Evolutionary conservation across 2,113 vertebrate genomes (phyloP).

Genomic region (Prolemur simus): DNA sequence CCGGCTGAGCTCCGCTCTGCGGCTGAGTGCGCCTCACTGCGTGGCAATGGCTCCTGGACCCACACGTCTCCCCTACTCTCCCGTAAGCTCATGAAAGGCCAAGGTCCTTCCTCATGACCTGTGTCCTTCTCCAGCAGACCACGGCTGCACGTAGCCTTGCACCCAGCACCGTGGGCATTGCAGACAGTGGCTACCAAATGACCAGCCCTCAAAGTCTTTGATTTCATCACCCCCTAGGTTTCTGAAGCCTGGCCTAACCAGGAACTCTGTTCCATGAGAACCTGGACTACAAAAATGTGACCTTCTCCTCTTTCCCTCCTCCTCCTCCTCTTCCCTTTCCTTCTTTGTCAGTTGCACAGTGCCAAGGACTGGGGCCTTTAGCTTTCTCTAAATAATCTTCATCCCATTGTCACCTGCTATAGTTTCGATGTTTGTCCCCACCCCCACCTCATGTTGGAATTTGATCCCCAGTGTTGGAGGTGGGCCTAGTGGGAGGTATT

Average conservation of each 20-base stretch:
- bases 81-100: neutral
- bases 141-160: accelerated
- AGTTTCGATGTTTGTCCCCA: neutral
- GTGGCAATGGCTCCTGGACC: accelerated
- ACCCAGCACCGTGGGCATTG: too few relatives aligned
- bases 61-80: accelerated
- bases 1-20: neutral
- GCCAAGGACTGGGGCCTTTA: neutral
- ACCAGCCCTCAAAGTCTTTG: neutral
- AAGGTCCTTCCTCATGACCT: too few relatives aligned
- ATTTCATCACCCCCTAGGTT: too few relatives aligned
- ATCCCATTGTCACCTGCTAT: neutral
- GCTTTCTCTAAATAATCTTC: neutral
- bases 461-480: neutral
- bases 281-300: accelerated
- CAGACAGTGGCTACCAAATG: neutral
- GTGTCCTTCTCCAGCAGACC: too few relatives aligned
- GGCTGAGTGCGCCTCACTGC: accelerated
- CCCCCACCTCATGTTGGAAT: neutral
- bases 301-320: neutral
- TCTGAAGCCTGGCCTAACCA: neutral
- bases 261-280: neutral
- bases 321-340: neutral
- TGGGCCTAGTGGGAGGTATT: neutral
- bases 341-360: neutral